phyloP scores from a whole-genome alignment of 2,888 invertebrate species.

The Trichogramma evanescens region DNA sequence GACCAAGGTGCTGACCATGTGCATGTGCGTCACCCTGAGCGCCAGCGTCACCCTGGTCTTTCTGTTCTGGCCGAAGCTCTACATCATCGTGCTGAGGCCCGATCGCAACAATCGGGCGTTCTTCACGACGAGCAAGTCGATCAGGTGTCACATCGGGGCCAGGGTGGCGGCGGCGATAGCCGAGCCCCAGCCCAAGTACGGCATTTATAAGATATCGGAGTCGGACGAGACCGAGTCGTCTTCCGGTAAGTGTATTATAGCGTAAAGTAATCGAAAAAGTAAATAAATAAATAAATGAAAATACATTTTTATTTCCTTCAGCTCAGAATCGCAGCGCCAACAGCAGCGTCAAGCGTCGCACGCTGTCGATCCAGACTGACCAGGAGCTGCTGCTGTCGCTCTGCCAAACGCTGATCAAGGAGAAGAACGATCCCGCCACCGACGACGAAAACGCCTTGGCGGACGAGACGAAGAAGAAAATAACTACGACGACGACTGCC shows the following conservation, averaged over 20 bases:
- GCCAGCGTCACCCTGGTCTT: constrained; percentile 67
- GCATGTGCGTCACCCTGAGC: constrained; percentile 67
- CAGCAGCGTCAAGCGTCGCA: constrained; percentile 25
- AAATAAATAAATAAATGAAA: background rate
- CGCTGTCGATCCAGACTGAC: constrained; percentile 32
- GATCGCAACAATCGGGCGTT: constrained; percentile 64
- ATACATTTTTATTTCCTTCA: background rate
- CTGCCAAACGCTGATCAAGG: constrained; percentile 3
- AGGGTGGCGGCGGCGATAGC: constrained; percentile 47
- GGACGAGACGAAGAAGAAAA: background rate
- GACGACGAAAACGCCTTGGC: background rate
- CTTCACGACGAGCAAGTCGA: constrained; percentile 58
- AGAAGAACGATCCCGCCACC: background rate
- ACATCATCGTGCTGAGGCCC: constrained; percentile 67
- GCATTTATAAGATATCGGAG: constrained; percentile 28
- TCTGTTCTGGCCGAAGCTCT: constrained; percentile 70
- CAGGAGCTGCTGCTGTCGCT: constrained; percentile 24
- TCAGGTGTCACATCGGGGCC: constrained; percentile 56
- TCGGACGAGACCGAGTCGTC: constrained; percentile 21
- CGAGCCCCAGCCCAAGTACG: constrained; percentile 30
- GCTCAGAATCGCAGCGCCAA: constrained; percentile 5
- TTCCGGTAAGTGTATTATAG: constrained; percentile 6
- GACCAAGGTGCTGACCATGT: constrained; percentile 52
- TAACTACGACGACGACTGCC: background rate
- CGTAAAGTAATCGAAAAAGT: background rate